A percentile compares a stretch with the other conserved stretches of the same genome.
Conservation (phyloP, 2,797 vertebrate species). For the Sebastes kiyomatsui region DNA sequence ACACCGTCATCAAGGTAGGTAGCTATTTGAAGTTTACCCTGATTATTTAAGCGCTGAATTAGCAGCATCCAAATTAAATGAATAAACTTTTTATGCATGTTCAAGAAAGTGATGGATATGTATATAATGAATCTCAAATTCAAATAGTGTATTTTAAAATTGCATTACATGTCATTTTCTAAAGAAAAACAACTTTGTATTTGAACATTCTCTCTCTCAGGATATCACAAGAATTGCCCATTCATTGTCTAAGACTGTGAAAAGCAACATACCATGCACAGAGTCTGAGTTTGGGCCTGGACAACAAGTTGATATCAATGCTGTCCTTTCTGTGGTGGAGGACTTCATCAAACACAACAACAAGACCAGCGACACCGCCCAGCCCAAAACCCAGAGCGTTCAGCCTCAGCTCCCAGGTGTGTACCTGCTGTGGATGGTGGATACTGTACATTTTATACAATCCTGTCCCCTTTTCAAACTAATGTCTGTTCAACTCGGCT, state of each 20-base stretch:
- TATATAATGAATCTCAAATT: neutral
- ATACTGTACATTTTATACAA: neutral
- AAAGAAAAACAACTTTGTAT: neutral
- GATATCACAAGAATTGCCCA: constrained; percentile 84
- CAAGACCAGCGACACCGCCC: constrained; percentile 35
- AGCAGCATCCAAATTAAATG: neutral
- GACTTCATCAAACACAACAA: constrained; percentile 83
- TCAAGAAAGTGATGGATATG: neutral
- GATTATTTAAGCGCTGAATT: neutral
- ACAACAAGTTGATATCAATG: constrained; percentile 83
- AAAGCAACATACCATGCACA: constrained; percentile 68
- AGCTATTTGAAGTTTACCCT: neutral
- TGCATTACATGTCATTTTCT: neutral
- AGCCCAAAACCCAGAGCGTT: constrained; percentile 49
- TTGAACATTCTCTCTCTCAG: constrained; percentile 66
- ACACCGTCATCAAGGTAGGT: constrained; percentile 84
- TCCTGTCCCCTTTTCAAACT: neutral
- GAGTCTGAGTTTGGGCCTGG: constrained; percentile 58
- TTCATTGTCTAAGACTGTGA: constrained; percentile 84
- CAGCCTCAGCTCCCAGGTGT: constrained; percentile 45
- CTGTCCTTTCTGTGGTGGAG: constrained; percentile 85
- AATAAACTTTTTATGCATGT: neutral
- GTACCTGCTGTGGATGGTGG: neutral
- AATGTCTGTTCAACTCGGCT: neutral
- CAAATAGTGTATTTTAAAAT: neutral